phyloP scores from a whole-genome alignment of 1,140 invertebrate genomes.

The Bombus sylvicola region DNA sequence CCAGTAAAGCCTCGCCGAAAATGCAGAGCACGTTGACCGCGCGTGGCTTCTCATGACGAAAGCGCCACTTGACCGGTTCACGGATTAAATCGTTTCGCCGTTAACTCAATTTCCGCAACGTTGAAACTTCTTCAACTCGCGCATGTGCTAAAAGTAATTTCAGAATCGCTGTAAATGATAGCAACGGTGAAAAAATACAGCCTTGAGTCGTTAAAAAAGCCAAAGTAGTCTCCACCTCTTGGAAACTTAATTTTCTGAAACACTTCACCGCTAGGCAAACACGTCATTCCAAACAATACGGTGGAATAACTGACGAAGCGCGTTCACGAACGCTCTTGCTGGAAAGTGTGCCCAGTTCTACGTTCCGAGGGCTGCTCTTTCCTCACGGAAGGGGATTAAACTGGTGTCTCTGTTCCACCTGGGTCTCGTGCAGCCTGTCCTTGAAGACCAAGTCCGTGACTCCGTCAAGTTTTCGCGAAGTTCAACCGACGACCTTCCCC shows the following conservation, averaged over 20 bases:
- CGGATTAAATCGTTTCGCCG: not conserved
- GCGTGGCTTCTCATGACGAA: not conserved
- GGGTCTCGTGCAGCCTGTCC: not conserved
- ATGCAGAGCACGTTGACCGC: not conserved
- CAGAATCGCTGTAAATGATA: not conserved
- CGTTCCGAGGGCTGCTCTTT: too few relatives aligned
- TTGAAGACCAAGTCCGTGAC: conserved; percentile 12
- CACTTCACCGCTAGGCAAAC: not conserved
- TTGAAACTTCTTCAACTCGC: too few relatives aligned
- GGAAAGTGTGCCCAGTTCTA: too few relatives aligned
- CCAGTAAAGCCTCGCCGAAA: not conserved
- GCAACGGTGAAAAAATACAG: not conserved
- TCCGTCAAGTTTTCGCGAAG: conserved; percentile 39
- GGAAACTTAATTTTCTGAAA: not conserved
- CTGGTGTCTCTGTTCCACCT: not conserved
- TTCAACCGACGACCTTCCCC: conserved; percentile 32
- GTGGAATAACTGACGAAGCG: too few relatives aligned
- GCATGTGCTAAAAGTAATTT: too few relatives aligned
- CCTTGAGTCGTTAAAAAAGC: not conserved
- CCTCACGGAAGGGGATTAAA: not conserved
- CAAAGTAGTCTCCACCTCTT: not conserved
- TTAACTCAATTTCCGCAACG: too few relatives aligned
- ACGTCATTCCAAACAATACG: too few relatives aligned
- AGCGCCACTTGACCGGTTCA: not conserved
- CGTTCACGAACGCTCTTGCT: too few relatives aligned